A percentile compares a stretch with the other conserved stretches of the same genome.
phyloP scores from a whole-genome alignment of 2,797 vertebrate genomes.

The Poeciliopsis infans region DNA sequence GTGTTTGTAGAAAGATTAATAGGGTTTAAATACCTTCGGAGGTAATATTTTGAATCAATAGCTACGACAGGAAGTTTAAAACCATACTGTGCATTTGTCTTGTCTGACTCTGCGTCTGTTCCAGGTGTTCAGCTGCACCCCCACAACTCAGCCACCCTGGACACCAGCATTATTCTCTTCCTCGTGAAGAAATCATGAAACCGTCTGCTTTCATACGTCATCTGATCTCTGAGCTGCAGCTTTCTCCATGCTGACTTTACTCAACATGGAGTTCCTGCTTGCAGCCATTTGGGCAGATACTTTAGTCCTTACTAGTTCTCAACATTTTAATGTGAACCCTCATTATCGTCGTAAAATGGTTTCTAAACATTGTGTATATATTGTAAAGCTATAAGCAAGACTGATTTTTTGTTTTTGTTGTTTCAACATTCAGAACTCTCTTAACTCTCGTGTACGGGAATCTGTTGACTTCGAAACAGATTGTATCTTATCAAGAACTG shows the following conservation, averaged over 20 bases:
- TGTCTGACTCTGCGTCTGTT: constrained; percentile 7
- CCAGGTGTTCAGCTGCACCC: constrained; percentile 33
- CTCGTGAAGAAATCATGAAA: constrained; percentile 6
- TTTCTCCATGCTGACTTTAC: not conserved
- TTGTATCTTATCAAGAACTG: constrained; percentile 3
- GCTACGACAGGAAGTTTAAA: not conserved
- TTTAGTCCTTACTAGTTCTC: not conserved
- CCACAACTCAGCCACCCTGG: constrained; percentile 15
- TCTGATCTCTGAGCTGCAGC: constrained; percentile 14
- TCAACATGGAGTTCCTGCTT: not conserved
- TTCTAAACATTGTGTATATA: not conserved
- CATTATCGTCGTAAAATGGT: not conserved
- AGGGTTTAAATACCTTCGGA: not conserved
- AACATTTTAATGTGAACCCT: not conserved
- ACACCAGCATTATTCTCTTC: constrained; percentile 20
- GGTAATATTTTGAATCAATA: not conserved
- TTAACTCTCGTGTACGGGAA: not conserved
- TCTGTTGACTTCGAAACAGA: not conserved
- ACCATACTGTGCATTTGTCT: not conserved
- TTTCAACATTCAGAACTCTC: not conserved
- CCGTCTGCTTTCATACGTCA: constrained; percentile 1
- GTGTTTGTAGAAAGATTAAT: not conserved
- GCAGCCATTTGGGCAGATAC: not conserved
- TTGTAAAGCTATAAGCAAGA: not conserved
- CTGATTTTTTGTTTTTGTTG: not conserved